Conservation (phyloP, 2,797 vertebrate species). For the Notamacropus eugenii region DNA sequence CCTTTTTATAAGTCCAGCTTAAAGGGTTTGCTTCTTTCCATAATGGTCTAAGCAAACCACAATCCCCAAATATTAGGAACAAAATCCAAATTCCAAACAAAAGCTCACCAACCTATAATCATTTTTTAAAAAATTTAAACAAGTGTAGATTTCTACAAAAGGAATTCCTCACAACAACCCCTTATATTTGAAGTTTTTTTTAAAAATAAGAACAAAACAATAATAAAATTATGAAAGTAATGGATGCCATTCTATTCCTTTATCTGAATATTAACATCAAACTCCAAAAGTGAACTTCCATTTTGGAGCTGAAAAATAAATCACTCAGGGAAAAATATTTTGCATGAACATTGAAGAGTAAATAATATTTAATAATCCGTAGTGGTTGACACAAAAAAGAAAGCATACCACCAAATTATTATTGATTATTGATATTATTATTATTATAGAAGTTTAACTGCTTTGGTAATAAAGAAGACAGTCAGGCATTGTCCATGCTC, state of each 20-base stretch:
- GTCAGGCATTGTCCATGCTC: accelerated
- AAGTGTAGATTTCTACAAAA: neutral
- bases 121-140: slow-evolving; percentile 32
- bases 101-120: neutral
- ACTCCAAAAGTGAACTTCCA: slow-evolving; percentile 28
- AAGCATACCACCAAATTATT: neutral
- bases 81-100: neutral
- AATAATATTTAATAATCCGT: neutral
- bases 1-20: neutral
- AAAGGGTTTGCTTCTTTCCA: neutral
- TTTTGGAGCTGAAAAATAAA: slow-evolving; percentile 31
- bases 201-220: slow-evolving; percentile 18
- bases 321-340: slow-evolving; percentile 15
- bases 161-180: neutral
- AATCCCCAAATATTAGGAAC: slow-evolving; percentile 52
- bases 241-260: slow-evolving; percentile 3
- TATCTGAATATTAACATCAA: slow-evolving; percentile 17
- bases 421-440: neutral
- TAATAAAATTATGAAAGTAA: slow-evolving; percentile 23
- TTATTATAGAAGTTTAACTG: neutral
- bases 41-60: neutral
- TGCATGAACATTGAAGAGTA: slow-evolving; percentile 28
- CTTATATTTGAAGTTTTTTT: neutral
- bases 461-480: neutral
- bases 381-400: neutral